Evolutionary conservation across 2,888 invertebrate genomes (phyloP), one percentile per base, ranked within the genome.

Genomic region (Charanyca ferruginea): DNA sequence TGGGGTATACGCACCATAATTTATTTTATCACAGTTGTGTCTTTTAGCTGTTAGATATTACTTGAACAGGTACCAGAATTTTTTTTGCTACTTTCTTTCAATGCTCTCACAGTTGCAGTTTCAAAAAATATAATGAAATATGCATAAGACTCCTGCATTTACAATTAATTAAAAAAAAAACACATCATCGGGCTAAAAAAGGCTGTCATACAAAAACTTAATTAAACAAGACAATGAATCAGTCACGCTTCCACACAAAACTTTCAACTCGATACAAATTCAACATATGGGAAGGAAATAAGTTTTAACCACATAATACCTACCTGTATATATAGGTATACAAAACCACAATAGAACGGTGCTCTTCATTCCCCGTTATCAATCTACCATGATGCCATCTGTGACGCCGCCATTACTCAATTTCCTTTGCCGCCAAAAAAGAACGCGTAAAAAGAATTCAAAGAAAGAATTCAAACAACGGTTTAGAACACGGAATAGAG

Each of bases 321-420:
- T 73, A 66, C 79, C 63, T 82, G 80, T 79, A 42, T 62, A 83
- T 69, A 70, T 81, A 38, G 38, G 38, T 16, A 79, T 79, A 80
- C 68, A 80, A 83, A 84, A 82, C 84, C 85, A 92, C 93, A 93
- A 92, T 91, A 91, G 91, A 87, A 88, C 87, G 86, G 83, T 87
- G 85, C 87, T 89, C 89, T 92, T 91, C 91, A 93, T 93, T 93
- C 92, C 89, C 84, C 87, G 92, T 92, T 94, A 95, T 95, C 95
- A 95, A 94, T 95, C 94, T 92, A 90, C 90, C 91, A 89, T 94
- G 93, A 94, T 94, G 94, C 95, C 95, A 94, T 94, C 95, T 94
- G 94, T 93, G 95, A 94, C 94, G 91, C 88, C 80, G 87, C 88
- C 91, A 94, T 95, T 94, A 94, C 92, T 95, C 95, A 95, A 94